A percentile compares a stretch with the other conserved stretches of the same genome.
Evolutionary conservation across 2,113 vertebrate genomes (phyloP).

Genomic region (Misgurnus mizolepis): DNA sequence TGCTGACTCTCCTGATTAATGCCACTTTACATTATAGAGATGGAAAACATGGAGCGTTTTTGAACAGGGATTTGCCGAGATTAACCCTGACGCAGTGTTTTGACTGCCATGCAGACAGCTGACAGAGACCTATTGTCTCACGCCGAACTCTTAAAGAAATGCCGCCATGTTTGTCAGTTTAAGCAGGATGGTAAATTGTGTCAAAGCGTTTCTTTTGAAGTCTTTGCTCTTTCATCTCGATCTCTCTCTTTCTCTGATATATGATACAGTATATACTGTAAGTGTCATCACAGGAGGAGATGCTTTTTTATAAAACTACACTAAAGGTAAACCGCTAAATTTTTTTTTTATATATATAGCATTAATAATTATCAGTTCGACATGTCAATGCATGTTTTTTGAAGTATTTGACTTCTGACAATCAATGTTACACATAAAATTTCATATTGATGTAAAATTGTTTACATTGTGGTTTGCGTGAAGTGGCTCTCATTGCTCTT

Average conservation of each 20-base stretch:
- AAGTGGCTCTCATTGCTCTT: slow-evolving; percentile 46
- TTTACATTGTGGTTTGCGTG: slow-evolving; percentile 53
- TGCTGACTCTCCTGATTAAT: neutral
- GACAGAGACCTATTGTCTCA: slow-evolving; percentile 55
- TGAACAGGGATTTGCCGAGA: slow-evolving; percentile 48
- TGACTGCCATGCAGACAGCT: slow-evolving; percentile 51
- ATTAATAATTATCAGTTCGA: too few species aligned
- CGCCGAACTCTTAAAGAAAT: too few species aligned
- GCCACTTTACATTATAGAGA: slow-evolving; percentile 42
- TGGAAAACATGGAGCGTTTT: slow-evolving; percentile 39
- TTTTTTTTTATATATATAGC: too few species aligned
- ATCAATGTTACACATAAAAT: slow-evolving; percentile 27
- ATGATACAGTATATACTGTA: too few species aligned
- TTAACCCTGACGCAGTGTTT: slow-evolving; percentile 45
- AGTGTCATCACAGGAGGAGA: too few species aligned
- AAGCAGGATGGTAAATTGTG: too few species aligned
- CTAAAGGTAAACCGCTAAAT: too few species aligned
- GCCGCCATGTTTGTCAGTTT: too few species aligned
- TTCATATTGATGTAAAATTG: slow-evolving; percentile 34
- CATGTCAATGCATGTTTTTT: neutral
- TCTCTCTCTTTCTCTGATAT: too few species aligned
- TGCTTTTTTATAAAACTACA: too few species aligned
- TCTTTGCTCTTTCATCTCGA: too few species aligned
- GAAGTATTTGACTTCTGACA: slow-evolving; percentile 8
- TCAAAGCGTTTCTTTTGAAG: too few species aligned